Conservation (phyloP, 2,113 vertebrate genomes). For the Noctilio leporinus region DNA sequence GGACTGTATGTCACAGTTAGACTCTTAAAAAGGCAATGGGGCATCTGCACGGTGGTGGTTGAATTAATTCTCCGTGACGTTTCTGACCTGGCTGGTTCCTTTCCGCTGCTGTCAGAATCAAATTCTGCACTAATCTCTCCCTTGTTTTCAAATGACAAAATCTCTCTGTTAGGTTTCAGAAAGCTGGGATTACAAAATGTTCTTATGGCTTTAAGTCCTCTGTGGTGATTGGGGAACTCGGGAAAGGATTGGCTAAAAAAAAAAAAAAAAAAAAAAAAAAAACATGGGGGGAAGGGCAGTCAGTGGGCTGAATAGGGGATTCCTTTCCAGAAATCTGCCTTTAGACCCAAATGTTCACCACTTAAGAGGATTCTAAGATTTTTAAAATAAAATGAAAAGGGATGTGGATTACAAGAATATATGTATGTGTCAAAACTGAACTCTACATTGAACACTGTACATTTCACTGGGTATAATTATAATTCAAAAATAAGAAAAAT, state of each 20-base stretch:
- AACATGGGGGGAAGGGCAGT: not conserved
- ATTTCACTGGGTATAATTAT: not conserved
- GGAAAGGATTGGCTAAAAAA: conserved; percentile 20
- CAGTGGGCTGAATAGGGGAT: conserved; percentile 26
- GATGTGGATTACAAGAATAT: not conserved
- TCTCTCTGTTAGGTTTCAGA: conserved; percentile 59
- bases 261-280: not conserved
- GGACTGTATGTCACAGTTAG: not conserved
- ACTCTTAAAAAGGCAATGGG: not conserved
- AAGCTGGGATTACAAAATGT: conserved; percentile 67
- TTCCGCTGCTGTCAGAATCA: conserved; percentile 38
- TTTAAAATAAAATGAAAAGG: conserved; percentile 56
- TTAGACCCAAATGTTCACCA: not conserved
- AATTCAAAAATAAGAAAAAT: conserved; percentile 18
- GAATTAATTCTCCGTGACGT: not conserved
- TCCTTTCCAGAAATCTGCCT: conserved; percentile 43
- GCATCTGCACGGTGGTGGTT: not conserved
- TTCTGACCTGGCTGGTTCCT: not conserved
- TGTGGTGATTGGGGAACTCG: conserved; percentile 35
- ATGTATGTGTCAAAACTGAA: conserved; percentile 8
- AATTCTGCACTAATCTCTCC: conserved; percentile 53
- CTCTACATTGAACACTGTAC: not conserved
- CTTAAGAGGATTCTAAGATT: conserved; percentile 56
- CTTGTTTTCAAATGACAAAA: conserved; percentile 66
- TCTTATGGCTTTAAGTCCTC: conserved; percentile 53